Conservation (phyloP, 2,797 vertebrate species). For the Momotus momota region DNA sequence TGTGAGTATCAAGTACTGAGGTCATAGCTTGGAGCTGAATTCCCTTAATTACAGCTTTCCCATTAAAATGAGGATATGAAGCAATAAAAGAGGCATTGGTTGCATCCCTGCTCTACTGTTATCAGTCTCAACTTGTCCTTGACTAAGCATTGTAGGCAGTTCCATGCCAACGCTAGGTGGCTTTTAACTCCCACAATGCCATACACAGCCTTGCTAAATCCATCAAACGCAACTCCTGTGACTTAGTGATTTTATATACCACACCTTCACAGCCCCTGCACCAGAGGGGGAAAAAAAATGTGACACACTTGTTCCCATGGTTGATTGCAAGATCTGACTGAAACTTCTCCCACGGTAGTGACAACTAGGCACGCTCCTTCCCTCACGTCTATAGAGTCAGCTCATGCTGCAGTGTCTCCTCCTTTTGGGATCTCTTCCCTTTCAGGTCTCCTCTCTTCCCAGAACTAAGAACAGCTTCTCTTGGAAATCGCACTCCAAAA, state of each 20-base stretch:
- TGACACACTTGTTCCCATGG: neutral
- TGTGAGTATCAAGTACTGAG: conserved; percentile 35
- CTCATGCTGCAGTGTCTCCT: neutral
- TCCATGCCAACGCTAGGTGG: neutral
- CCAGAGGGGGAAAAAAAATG: neutral
- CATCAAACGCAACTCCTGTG: neutral
- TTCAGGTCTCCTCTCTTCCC: neutral
- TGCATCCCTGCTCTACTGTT: conserved; percentile 7
- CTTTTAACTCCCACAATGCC: neutral
- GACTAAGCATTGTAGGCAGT: neutral
- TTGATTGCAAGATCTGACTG: neutral
- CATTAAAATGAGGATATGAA: conserved; percentile 47
- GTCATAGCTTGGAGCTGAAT: conserved; percentile 42
- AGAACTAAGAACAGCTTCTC: neutral
- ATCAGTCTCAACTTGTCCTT: conserved; percentile 42
- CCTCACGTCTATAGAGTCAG: neutral
- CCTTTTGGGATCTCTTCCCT: neutral
- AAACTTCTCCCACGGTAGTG: neutral
- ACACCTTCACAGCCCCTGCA: neutral
- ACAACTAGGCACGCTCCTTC: neutral
- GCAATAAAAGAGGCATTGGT: conserved; percentile 1
- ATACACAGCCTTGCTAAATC: neutral
- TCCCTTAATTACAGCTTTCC: conserved; percentile 41
- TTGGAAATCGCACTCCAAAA: neutral
- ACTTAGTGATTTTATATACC: neutral